These are phyloP conservation scores for Australoheros facetus DNA, from an alignment of 2,797 vertebrate species.

Conservation along the genomic window DNA sequence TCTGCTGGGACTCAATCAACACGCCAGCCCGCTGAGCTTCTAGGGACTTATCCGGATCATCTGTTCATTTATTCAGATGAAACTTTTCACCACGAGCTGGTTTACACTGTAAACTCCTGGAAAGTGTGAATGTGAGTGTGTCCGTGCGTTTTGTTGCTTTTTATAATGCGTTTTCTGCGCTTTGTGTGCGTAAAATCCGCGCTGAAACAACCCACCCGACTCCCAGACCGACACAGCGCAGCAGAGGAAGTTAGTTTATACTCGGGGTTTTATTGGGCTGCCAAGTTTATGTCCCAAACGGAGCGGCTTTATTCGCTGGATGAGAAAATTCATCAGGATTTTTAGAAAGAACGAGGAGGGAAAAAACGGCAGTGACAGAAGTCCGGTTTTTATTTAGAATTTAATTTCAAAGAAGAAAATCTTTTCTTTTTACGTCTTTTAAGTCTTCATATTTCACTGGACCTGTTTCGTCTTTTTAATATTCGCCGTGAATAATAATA, in stretches of 20 bases:
- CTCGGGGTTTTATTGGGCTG: neutral
- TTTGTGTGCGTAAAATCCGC: constrained; percentile 40
- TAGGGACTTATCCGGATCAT: constrained; percentile 21
- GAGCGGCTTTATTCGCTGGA: neutral
- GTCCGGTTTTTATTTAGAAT: neutral
- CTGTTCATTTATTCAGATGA: neutral
- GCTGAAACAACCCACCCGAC: neutral
- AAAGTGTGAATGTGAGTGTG: neutral
- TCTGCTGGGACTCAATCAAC: constrained; percentile 20
- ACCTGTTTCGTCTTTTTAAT: neutral
- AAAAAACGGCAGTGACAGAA: neutral
- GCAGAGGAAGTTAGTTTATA: constrained; percentile 7
- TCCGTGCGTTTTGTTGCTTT: neutral
- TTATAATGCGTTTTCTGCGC: neutral
- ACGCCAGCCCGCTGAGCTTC: constrained; percentile 1
- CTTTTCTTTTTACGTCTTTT: neutral
- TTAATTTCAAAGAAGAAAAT: fast-evolving
- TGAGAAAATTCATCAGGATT: neutral
- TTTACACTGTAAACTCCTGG: neutral
- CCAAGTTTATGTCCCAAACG: neutral
- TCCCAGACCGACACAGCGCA: neutral
- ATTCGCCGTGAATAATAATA: neutral
- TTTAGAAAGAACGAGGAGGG: neutral
- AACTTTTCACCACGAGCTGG: neutral
- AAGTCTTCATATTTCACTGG: neutral